A percentile compares a stretch with the other conserved stretches of the same genome.
phyloP scores from a whole-genome alignment of 2,797 vertebrate genomes.

The Phalanger gymnotis region DNA sequence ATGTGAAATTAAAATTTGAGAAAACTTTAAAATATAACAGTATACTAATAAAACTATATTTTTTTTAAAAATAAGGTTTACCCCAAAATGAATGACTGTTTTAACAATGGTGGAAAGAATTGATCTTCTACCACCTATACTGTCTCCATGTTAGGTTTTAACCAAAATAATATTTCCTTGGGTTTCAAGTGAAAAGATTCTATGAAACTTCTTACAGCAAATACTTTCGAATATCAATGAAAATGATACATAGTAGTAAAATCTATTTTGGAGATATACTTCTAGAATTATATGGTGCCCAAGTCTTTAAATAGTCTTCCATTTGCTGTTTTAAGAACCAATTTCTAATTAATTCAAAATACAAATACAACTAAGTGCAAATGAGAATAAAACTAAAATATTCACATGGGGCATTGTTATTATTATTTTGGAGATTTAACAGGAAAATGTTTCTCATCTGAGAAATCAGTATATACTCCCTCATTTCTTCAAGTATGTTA shows the following conservation, averaged over 20 bases:
- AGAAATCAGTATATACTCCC: conserved; percentile 25
- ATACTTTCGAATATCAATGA: neutral
- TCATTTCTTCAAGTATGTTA: neutral
- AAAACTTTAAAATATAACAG: conserved; percentile 46
- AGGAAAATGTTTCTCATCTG: conserved; percentile 36
- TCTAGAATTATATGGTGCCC: conserved; percentile 26
- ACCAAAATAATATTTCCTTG: conserved; percentile 22
- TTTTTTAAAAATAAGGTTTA: conserved; percentile 8
- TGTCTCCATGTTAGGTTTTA: conserved; percentile 18
- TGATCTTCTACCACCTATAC: conserved; percentile 12
- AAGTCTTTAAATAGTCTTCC: conserved; percentile 43
- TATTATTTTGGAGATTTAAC: conserved; percentile 22
- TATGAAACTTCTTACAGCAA: conserved; percentile 37
- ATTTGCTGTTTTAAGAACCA: conserved; percentile 30
- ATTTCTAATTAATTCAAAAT: conserved; percentile 29
- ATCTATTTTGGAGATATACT: neutral
- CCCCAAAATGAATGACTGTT: conserved; percentile 24
- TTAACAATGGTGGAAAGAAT: neutral
- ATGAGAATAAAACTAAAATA: conserved; percentile 33
- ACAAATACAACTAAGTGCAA: conserved; percentile 36
- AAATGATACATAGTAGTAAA: neutral
- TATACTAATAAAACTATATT: conserved; percentile 29
- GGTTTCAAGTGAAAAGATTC: conserved; percentile 35
- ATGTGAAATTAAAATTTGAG: conserved; percentile 17
- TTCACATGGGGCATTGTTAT: neutral